Evolutionary conservation across 2,888 invertebrate genomes (phyloP).

Genomic region (Platerodrilus igneus): DNA sequence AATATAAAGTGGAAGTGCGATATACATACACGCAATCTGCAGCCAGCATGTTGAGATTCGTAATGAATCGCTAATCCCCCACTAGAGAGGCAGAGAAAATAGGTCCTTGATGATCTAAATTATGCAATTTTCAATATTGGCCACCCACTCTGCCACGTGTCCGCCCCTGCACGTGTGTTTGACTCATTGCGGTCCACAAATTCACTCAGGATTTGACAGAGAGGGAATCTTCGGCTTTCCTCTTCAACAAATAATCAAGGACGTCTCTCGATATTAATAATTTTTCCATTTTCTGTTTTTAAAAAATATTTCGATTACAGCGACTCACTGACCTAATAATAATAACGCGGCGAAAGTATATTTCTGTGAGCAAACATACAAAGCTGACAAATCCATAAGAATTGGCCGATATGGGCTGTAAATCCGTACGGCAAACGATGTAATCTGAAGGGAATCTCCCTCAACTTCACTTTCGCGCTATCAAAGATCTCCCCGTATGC

Average conservation of each 20-base stretch:
- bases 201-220: slow-evolving; percentile 38
- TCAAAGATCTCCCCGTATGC: slow-evolving; percentile 36
- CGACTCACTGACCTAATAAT: no score
- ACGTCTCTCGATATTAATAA: no score
- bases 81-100: slow-evolving; percentile 36
- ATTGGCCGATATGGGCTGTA: slow-evolving; percentile 40
- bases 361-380: slow-evolving; percentile 40
- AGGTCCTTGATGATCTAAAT: slow-evolving; percentile 48
- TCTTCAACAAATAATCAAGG: no score
- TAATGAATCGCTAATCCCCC: slow-evolving; percentile 46
- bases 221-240: slow-evolving; percentile 6
- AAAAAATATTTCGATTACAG: no score
- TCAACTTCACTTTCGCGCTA: slow-evolving; percentile 25
- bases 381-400: slow-evolving; percentile 46
- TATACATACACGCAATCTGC: no score
- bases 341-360: no score
- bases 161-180: slow-evolving; percentile 51
- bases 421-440: slow-evolving; percentile 47
- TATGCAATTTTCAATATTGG: slow-evolving; percentile 53
- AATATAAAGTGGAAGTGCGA: no score
- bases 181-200: slow-evolving; percentile 50
- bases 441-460: slow-evolving; percentile 42
- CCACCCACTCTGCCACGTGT: slow-evolving; percentile 51
- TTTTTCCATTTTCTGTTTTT: no score
- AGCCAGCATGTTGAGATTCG: no score